Conservation (phyloP, 2,113 vertebrate species). For the Harpagus bidentatus region DNA sequence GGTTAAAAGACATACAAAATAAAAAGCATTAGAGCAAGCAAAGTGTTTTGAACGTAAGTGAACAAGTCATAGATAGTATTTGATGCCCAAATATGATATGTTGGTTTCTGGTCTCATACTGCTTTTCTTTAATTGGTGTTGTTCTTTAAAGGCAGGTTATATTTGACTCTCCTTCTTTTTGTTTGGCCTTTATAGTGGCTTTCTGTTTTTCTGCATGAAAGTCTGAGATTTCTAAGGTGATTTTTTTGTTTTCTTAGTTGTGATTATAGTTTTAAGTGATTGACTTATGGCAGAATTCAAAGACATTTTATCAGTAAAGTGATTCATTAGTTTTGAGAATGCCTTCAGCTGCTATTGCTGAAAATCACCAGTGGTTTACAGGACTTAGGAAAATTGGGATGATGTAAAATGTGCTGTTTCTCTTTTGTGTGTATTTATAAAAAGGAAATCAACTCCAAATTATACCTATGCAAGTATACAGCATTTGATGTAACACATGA, state of each 20-base stretch:
- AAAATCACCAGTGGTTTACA: background rate
- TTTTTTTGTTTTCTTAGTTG: background rate
- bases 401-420: background rate
- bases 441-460: background rate
- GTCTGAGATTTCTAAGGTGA: background rate
- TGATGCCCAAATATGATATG: background rate
- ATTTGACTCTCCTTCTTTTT: background rate
- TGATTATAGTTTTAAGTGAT: background rate
- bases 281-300: background rate
- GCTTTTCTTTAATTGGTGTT: background rate
- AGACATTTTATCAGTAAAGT: background rate
- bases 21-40: background rate
- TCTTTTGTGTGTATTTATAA: background rate
- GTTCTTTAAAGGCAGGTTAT: background rate
- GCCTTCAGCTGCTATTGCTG: too few relatives aligned
- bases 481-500: background rate
- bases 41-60: background rate
- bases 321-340: background rate
- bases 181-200: background rate
- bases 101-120: background rate
- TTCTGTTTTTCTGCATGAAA: background rate
- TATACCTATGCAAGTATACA: background rate
- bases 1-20: background rate
- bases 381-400: background rate
- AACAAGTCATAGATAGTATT: background rate